A percentile compares a stretch with the other conserved stretches of the same genome.
Conservation (phyloP, 1,140 invertebrate genomes). For the Drosophila insularis region DNA sequence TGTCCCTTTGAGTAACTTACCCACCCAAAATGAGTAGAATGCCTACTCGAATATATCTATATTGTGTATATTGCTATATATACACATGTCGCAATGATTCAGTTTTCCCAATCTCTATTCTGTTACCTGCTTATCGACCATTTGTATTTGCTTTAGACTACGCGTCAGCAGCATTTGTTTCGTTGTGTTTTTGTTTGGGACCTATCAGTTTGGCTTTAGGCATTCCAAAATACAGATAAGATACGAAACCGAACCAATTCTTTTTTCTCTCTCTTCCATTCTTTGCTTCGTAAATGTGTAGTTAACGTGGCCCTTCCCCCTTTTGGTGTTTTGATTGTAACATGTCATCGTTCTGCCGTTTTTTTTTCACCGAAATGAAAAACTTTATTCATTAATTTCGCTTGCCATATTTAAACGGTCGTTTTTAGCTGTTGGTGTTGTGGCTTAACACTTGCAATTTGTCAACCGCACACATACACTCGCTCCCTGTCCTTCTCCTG, state of each 20-base stretch:
- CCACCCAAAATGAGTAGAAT: neutral
- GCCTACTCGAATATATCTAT: neutral
- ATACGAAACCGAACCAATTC: conserved; percentile 29
- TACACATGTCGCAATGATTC: conserved; percentile 62
- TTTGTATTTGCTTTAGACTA: conserved; percentile 32
- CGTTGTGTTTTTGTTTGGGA: conserved; percentile 34
- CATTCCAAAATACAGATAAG: conserved; percentile 71
- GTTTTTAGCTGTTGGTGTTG: conserved; percentile 40
- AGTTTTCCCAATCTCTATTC: conserved; percentile 44
- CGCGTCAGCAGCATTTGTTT: conserved; percentile 3
- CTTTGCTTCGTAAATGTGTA: neutral
- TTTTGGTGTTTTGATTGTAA: conserved; percentile 17
- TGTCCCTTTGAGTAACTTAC: conserved; percentile 41
- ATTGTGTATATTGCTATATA: neutral
- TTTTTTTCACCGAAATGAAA: conserved; percentile 16
- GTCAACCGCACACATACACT: conserved; percentile 46
- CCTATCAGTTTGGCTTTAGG: conserved; percentile 63
- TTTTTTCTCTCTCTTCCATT: neutral
- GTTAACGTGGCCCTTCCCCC: conserved; percentile 29
- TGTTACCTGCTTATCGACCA: conserved; percentile 9
- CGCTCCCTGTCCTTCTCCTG: neutral
- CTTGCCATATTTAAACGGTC: conserved; percentile 60
- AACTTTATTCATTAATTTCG: conserved; percentile 81
- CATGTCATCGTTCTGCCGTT: neutral
- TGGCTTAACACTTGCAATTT: conserved; percentile 78